phyloP scores from a whole-genome alignment of 2,888 invertebrate genomes.

The Helobdella robusta region DNA sequence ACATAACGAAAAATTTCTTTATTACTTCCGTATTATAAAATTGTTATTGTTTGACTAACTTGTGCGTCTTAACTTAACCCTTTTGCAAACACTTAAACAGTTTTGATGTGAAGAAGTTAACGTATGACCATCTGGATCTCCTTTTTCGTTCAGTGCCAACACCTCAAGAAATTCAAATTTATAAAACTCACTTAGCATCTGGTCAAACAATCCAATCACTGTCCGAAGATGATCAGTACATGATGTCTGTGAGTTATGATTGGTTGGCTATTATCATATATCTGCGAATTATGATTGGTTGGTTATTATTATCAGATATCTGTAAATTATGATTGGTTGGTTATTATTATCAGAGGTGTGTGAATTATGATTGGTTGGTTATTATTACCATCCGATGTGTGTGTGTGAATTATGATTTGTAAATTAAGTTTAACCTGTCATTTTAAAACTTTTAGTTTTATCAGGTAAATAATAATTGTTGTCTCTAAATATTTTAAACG shows the following conservation, averaged over 20 bases:
- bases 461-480: not conserved
- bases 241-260: conserved; percentile 13
- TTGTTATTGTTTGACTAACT: not conserved
- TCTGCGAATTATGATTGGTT: not conserved
- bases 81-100: not conserved
- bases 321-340: not conserved
- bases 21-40: not conserved
- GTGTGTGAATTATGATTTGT: not conserved
- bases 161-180: not conserved
- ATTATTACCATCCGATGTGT: not conserved
- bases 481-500: too few relatives aligned
- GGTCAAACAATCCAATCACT: conserved; percentile 1
- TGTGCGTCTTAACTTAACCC: not conserved
- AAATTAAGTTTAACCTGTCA: not conserved
- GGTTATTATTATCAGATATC: conserved; percentile 11
- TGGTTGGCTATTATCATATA: too few relatives aligned
- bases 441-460: not conserved
- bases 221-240: conserved; percentile 17
- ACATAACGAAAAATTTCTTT: too few relatives aligned
- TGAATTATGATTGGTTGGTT: not conserved
- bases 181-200: not conserved
- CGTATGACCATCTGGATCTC: conserved; percentile 2
- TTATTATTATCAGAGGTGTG: too few relatives aligned
- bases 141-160: conserved; percentile 8
- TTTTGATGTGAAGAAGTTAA: conserved; percentile 9